Conservation (phyloP, 2,113 vertebrate species). For the Pterocles burchelli region DNA sequence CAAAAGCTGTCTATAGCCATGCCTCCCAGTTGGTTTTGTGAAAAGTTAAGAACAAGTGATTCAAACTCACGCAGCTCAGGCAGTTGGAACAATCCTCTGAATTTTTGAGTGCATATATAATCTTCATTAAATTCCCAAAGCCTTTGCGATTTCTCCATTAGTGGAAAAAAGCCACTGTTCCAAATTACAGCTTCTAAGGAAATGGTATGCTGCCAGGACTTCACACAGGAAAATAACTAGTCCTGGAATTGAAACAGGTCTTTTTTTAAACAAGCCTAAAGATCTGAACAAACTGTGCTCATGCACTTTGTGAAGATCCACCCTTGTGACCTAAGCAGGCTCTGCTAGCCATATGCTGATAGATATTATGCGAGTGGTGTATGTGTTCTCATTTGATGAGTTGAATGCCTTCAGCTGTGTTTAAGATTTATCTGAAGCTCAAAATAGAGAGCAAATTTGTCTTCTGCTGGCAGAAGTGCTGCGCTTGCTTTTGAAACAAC, state of each 20-base stretch:
- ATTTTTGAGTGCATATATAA: neutral
- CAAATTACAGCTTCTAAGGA: constrained; percentile 15
- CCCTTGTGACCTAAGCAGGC: neutral
- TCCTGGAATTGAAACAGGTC: neutral
- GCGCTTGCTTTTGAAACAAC: constrained; percentile 7
- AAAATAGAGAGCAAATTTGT: constrained; percentile 33
- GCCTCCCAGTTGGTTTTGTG: neutral
- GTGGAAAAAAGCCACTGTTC: neutral
- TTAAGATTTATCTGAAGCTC: constrained; percentile 40
- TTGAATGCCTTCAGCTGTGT: constrained; percentile 35
- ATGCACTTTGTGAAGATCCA: neutral
- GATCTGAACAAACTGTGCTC: constrained; percentile 6
- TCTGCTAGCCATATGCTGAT: constrained; percentile 24
- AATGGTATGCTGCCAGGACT: neutral
- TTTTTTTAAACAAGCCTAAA: neutral
- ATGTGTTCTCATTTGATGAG: neutral
- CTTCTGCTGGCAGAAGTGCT: constrained; percentile 9
- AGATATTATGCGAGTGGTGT: neutral
- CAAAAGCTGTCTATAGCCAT: neutral
- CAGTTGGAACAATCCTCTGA: neutral
- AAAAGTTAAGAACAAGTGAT: neutral
- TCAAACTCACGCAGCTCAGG: neutral
- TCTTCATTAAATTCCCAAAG: neutral
- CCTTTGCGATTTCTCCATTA: neutral
- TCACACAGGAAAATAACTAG: neutral